Percentiles rank a stretch among this genome's conserved stretches.
Conservation (phyloP, 2,888 invertebrate species). For the Drosophila mimica region DNA sequence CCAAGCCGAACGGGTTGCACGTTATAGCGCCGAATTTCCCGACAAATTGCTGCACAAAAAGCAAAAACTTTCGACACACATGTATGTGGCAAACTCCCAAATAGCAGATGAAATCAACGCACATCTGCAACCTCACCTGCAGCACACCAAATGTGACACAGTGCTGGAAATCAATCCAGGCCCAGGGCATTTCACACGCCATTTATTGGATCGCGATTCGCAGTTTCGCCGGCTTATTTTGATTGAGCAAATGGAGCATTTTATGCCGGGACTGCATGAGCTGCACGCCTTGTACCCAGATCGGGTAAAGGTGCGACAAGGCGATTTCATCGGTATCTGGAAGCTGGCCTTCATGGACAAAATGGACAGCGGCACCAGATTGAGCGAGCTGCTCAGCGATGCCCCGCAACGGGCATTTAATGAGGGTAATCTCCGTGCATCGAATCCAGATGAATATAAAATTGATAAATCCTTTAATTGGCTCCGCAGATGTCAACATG, state of each 20-base stretch:
- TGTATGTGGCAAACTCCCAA: constrained; percentile 78
- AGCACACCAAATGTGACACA: constrained; percentile 59
- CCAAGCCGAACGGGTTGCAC: constrained; percentile 47
- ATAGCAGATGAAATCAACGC: constrained; percentile 73
- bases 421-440: constrained; percentile 84
- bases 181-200: constrained; percentile 87
- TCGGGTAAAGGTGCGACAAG: constrained; percentile 81
- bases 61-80: constrained; percentile 68
- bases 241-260: constrained; percentile 87
- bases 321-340: constrained; percentile 87
- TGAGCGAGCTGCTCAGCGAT: constrained; percentile 86
- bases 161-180: constrained; percentile 90
- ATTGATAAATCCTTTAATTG: background rate
- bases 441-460: background rate
- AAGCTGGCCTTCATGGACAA: constrained; percentile 87
- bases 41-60: constrained; percentile 79
- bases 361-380: constrained; percentile 86
- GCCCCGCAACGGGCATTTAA: constrained; percentile 85
- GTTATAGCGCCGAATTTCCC: constrained; percentile 76
- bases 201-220: constrained; percentile 86
- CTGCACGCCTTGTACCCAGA: constrained; percentile 72
- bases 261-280: constrained; percentile 85
- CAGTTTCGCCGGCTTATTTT: constrained; percentile 86
- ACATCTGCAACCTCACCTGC: constrained; percentile 70
- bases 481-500: constrained; percentile 86